Conservation (phyloP, 2,797 vertebrate genomes). For the Tympanoctomys barrerae region DNA sequence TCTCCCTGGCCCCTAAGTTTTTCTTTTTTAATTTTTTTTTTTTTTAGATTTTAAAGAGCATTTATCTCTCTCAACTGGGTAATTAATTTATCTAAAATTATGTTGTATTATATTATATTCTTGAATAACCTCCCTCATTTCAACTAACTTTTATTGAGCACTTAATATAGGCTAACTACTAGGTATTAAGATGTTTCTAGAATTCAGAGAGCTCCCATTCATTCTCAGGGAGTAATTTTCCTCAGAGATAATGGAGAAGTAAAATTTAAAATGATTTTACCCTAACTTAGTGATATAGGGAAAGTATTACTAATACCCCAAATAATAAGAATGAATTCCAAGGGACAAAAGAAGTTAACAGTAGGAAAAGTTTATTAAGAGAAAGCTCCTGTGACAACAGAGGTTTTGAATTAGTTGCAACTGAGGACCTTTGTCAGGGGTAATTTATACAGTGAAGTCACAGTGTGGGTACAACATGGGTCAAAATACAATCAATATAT, state of each 20-base stretch:
- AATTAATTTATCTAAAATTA: neutral
- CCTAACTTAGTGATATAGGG: neutral
- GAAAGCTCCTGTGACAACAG: neutral
- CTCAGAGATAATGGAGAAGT: neutral
- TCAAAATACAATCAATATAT: neutral
- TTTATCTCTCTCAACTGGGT: neutral
- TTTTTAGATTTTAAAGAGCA: too few species aligned
- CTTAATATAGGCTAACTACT: neutral
- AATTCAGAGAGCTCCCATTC: neutral
- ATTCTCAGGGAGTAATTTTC: neutral
- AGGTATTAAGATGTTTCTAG: neutral
- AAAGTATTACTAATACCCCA: neutral
- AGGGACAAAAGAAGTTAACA: neutral
- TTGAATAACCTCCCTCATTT: neutral
- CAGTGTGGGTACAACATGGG: neutral
- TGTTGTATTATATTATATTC: neutral
- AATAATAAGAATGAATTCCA: neutral
- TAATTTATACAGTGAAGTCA: neutral
- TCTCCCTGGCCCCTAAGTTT: too few species aligned
- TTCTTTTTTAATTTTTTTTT: too few species aligned
- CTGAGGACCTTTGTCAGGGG: neutral
- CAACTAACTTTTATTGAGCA: neutral
- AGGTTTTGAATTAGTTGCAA: neutral
- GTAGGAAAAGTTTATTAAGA: neutral
- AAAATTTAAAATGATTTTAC: neutral